Evolutionary conservation across 2,888 invertebrate genomes (phyloP), one percentile per base, ranked within the genome.

Genomic region (Reticulitermes lucifugus): DNA sequence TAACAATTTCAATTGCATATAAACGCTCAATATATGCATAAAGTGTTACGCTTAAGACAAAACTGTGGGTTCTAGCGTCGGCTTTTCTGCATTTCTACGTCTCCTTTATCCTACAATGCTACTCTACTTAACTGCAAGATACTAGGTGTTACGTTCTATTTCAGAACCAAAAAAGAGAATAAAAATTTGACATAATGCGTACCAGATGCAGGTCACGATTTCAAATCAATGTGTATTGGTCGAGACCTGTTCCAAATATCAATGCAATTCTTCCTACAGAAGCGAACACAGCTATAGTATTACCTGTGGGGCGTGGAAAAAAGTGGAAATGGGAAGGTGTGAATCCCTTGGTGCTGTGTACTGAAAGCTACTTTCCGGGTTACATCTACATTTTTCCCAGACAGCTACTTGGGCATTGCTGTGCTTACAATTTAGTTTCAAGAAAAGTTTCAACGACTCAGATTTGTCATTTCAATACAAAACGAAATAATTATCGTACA

Each of bases 151-250:
- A 51, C 77, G 51, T 77, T 46, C 46, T 14, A n/a, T 22, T 46
- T n/a, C n/a, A n/a, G 14, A 4, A 46, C 46, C 46, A 12, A 77
- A 77, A 77, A 51, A 77, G 41, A 6, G 77, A 77, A 77, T 77
- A 51, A 46, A 73, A 73, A 73, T 41, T 73, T 73, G 73, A 73
- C 73, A 77, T n/a, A 22, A n/a, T 35, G n/a, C 81, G 43, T 70
- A 75, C 79, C 22, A 60, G 41, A 86, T 71, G 77, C 84, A 22
- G 60, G 25, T 29, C 87, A 87, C 87, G 87, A 84, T 80, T 86
- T 83, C 85, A 85, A 87, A 87, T 87, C 87, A 87, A 86, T 87
- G 87, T 87, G 86, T 86, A 86, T 86, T 86, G 87, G 85, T 55
- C 59, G 81, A 73, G 84, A 86, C 87, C 85, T 87, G 87, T 75